Base-by-base conservation (phyloP, 1,140 invertebrate genomes). In the Magallana ariakensis region DNA sequence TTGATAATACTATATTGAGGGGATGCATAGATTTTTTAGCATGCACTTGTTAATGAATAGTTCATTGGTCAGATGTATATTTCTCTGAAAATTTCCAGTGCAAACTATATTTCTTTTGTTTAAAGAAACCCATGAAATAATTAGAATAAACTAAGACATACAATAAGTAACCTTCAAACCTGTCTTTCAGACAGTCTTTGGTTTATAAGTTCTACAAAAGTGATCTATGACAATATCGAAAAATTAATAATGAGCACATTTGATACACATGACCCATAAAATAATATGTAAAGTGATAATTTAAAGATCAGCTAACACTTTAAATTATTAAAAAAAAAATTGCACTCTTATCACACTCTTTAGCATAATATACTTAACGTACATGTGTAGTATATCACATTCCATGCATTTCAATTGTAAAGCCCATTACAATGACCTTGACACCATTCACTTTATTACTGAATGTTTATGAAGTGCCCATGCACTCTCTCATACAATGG, bases 301-400 rank as follows among this genome's bases (percentile, higher is more conserved):
- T 26, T 26, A 75, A 75, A 75, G 66, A 26, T 75, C 22, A 26
- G 66, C 66, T 26, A 75, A 75, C 66, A 75, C 22, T 26, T 75
- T 11, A 33, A 33, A 75, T 75, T 75, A 75, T 33, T 75, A 70
- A 70, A 75, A 26, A 75, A 26, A 75, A 75, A 75, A 75, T 75
- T 75, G 66, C 66, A 75, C 66, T 75, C 66, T 26, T 75, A 22
- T 75, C 66, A 75, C 66, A 75, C 66, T 75, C 22, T 75, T 75
- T 22, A 75, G 66, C 22, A 75, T 75, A 33, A 26, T 75, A 46
- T 46, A 46, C 33, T 46, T 46, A 5, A 46, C 33, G 33, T 75
- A 46, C 66, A 75, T 75, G 19, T 75, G 19, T 75, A 26, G 11
- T 75, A 13, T 75, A 75, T 26, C 66, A 75, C 66, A 75, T 33